Conservation (phyloP, 2,888 invertebrate genomes). For the Pachycephus smyrnensis region DNA sequence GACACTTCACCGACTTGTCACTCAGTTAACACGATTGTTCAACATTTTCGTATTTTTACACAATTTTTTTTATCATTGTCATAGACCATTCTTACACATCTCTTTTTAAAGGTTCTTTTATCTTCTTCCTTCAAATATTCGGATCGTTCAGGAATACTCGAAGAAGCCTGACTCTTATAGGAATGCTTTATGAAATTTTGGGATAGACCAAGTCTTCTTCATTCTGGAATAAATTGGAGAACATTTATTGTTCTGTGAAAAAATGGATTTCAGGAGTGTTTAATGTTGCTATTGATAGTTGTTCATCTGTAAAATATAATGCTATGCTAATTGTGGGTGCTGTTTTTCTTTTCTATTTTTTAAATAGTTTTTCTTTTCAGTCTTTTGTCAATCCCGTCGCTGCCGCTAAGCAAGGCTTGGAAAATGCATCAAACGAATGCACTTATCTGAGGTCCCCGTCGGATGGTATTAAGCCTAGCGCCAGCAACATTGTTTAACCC, state of each 20-base stretch:
- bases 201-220: neutral
- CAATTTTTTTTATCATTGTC: neutral
- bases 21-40: neutral
- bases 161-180: neutral
- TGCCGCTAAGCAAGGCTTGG: neutral
- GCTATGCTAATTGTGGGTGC: neutral
- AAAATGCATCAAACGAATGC: neutral
- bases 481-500: neutral
- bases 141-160: neutral
- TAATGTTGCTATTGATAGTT: neutral
- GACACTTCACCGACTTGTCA: neutral
- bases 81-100: neutral
- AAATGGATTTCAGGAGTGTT: neutral
- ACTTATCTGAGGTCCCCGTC: neutral
- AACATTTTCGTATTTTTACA: neutral
- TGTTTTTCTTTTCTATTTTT: neutral
- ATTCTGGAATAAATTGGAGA: neutral
- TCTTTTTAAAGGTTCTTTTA: neutral
- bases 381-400: neutral
- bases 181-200: neutral
- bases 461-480: neutral
- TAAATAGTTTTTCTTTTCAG: neutral
- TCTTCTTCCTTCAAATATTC: neutral
- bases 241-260: neutral
- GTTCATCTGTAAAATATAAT: neutral